phyloP scores from a whole-genome alignment of 2,888 invertebrate species.

The Danaus chrysippus region DNA sequence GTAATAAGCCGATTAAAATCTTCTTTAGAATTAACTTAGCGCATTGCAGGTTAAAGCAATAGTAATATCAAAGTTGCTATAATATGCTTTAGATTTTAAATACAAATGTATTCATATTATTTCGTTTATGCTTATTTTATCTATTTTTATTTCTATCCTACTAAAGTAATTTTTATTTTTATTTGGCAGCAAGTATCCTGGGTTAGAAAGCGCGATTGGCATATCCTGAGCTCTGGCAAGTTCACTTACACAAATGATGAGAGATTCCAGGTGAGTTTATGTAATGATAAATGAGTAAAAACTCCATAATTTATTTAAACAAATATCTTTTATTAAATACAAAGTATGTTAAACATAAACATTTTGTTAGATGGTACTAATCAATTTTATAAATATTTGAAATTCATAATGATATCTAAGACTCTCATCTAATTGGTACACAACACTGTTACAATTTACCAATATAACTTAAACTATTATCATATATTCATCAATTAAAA shows the following conservation, averaged over 20 bases:
- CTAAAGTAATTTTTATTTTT: constrained; percentile 16
- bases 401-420: no score
- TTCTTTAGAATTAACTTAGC: constrained; percentile 8
- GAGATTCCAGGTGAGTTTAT: constrained; percentile 80
- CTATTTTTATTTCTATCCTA: neutral
- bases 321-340: neutral
- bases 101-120: neutral
- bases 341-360: no score
- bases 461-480: no score
- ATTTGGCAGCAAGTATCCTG: constrained; percentile 90
- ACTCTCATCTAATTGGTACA: no score
- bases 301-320: neutral
- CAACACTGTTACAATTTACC: no score
- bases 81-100: neutral
- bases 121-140: neutral
- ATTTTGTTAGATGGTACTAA: no score
- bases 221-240: constrained; percentile 94
- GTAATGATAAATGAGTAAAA: neutral
- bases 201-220: constrained; percentile 95
- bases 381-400: no score
- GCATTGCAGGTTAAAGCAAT: constrained; percentile 21
- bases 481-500: no score
- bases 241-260: constrained; percentile 96
- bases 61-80: constrained; percentile 1
- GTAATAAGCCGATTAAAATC: constrained; percentile 7